Evolutionary conservation across 92 coral and sea anemone species (phyloP).

Genomic region (Umimayanthus kanabou): DNA sequence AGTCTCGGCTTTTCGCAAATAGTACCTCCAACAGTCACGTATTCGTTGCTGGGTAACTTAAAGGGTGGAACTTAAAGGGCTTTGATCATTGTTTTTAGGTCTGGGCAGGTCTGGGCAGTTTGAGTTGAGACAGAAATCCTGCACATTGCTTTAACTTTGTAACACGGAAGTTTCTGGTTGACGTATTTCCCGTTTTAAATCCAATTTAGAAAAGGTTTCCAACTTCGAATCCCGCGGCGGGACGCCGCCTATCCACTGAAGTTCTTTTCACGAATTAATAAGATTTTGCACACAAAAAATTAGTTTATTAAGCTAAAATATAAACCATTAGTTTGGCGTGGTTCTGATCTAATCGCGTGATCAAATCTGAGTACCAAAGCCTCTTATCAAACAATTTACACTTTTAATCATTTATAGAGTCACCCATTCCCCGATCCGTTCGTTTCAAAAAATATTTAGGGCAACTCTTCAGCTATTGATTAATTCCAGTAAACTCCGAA

Average conservation of each 20-base stretch:
- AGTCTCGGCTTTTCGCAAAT: background rate
- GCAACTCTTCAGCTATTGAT: background rate
- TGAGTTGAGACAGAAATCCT: background rate
- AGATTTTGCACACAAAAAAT: background rate
- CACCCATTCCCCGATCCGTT: too few species aligned
- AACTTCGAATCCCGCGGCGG: background rate
- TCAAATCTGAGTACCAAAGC: conserved; percentile 4
- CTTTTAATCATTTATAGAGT: background rate
- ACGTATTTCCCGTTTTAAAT: background rate
- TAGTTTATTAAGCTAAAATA: background rate
- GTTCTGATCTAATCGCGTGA: conserved; percentile 26
- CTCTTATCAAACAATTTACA: conserved; percentile 19
- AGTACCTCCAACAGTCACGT: background rate
- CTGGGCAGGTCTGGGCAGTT: background rate
- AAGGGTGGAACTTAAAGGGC: background rate
- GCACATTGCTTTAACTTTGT: background rate
- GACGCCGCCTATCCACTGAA: background rate
- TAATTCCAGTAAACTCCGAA: background rate
- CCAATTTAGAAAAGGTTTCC: background rate
- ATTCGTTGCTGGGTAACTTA: background rate
- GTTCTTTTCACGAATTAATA: background rate
- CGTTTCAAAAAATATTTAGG: background rate
- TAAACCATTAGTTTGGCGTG: background rate
- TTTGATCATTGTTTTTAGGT: background rate
- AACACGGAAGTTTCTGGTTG: background rate